Percentiles rank a stretch among this genome's conserved stretches.
Conservation (phyloP, 2,888 invertebrate genomes). For the Hypercompe scribonia region DNA sequence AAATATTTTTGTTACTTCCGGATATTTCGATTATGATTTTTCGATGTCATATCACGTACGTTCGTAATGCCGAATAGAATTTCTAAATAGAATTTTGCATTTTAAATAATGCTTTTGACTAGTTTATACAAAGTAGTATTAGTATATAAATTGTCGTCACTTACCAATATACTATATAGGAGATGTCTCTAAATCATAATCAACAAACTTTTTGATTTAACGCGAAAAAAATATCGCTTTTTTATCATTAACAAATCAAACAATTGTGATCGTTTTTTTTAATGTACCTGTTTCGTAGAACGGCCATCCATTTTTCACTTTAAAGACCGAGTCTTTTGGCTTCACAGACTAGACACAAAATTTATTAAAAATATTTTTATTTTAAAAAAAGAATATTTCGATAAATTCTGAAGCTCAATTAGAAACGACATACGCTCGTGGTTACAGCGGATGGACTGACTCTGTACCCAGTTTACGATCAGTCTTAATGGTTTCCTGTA, state of each 20-base stretch:
- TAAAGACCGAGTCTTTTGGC: constrained; percentile 3
- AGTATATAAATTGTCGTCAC: too few relatives aligned
- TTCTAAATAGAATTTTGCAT: neutral
- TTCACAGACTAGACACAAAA: neutral
- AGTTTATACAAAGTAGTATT: neutral
- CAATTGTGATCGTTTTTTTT: neutral
- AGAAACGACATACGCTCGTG: constrained; percentile 44
- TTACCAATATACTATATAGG: too few relatives aligned
- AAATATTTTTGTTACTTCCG: neutral
- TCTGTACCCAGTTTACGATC: constrained; percentile 62
- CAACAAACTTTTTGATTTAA: neutral
- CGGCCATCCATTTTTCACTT: constrained; percentile 30
- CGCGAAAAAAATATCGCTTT: neutral
- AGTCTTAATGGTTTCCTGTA: constrained; percentile 73
- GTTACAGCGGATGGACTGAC: constrained; percentile 57
- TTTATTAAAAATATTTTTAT: constrained; percentile 11
- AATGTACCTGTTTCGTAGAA: constrained; percentile 33
- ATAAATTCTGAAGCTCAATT: constrained; percentile 25
- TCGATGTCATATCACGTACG: neutral
- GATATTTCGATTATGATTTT: neutral
- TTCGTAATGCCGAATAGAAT: neutral
- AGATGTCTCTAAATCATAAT: neutral
- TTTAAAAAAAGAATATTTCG: constrained; percentile 7
- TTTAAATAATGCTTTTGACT: neutral
- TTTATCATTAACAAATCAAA: neutral